Base-by-base conservation (phyloP, 1,140 invertebrate species). In the Pemphigus obesinymphae region DNA sequence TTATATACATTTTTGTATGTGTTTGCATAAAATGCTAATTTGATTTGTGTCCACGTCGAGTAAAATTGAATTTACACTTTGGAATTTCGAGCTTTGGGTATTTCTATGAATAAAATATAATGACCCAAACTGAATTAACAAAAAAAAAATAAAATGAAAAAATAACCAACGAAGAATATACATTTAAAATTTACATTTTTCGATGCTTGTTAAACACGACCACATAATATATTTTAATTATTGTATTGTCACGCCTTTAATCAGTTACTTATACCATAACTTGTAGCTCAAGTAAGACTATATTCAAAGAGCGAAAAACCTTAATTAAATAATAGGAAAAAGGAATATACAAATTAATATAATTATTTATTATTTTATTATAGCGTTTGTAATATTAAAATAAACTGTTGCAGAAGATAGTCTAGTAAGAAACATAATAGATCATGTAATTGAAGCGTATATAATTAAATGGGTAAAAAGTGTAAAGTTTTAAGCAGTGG, bases 71-170 rank as follows among this genome's bases (percentile, higher is more conserved):
- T 78, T 78, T 78, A 40, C 50, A 53, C 48, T 55, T 55, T 40
- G 29, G n/a, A 53, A 76, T 55, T 53, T 4, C 5, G 11, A 55
- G 50, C 3, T 55, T 55, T 29, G 73, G 50, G 50, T 78, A 29
- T 78, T 40, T 40, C 31, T 37, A 58, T 78, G 73, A 78, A 58
- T 78, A 58, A 78, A 55, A 78, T 78, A 58, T 40, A 78, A 78
- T 78, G 23, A 40, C 50, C 50, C n/a, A 26, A 58, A 55, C 34
- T 15, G 23, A 75, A 37, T 75, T 75, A 29, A 58, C 23, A 45
- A 70, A 31, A 61, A 31, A 29, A 72, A 48, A 72, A 11, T 2
- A 29, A 61, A 61, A 61, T 29, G 13, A n/a, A n/a, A 31, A 15
- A 31, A 8, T 31, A 31, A 2, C 2, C 68, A 20, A 48, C 40